These are phyloP conservation scores for Chunga burmeisteri DNA, from an alignment of 2,113 vertebrate species.

Conservation along the genomic window DNA sequence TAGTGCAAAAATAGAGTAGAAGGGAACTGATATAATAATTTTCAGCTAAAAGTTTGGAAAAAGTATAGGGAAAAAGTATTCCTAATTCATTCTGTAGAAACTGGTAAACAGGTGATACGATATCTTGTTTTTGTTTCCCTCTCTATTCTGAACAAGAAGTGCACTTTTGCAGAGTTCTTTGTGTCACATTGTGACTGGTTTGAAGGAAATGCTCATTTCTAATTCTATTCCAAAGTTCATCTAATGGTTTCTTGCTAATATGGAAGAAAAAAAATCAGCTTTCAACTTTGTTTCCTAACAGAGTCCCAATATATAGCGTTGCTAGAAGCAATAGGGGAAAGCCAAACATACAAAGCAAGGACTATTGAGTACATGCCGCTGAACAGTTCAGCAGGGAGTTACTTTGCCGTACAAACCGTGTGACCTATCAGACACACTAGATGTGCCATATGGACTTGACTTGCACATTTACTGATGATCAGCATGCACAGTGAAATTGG, in stretches of 20 bases:
- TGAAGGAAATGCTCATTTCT: neutral
- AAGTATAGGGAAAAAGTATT: neutral
- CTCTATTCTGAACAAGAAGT: neutral
- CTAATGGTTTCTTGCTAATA: neutral
- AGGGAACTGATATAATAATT: neutral
- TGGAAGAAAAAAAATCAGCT: neutral
- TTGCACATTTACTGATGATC: neutral
- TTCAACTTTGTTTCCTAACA: neutral
- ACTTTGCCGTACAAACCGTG: neutral
- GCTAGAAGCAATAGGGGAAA: neutral
- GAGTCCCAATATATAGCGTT: neutral
- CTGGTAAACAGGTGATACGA: neutral
- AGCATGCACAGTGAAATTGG: neutral
- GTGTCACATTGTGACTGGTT: neutral
- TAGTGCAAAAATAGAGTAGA: neutral
- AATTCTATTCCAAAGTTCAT: neutral
- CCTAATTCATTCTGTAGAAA: neutral
- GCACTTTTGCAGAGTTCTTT: neutral
- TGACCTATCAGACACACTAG: neutral
- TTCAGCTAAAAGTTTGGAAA: neutral
- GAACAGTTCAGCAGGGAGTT: neutral
- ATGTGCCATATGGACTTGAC: neutral
- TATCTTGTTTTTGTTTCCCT: neutral
- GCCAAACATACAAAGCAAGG: neutral
- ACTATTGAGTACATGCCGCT: neutral